Conservation (phyloP, 1,140 invertebrate species). For the Leptinotarsa defecta region DNA sequence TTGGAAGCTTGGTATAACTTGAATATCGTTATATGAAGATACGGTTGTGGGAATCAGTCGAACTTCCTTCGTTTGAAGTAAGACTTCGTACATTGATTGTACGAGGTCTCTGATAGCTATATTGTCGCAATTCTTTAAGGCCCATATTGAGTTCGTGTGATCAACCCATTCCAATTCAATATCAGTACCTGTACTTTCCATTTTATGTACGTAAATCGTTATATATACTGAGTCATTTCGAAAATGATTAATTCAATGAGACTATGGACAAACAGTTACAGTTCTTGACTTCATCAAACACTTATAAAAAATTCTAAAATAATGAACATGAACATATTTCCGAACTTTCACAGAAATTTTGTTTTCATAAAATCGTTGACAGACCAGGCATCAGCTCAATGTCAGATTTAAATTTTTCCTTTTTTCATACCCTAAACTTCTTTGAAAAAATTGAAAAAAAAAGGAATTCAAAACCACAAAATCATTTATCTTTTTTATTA, state of each 20-base stretch:
- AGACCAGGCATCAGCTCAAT: background rate
- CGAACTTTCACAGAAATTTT: constrained; percentile 3
- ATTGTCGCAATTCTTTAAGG: constrained; percentile 63
- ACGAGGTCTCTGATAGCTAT: constrained; percentile 62
- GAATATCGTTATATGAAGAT: constrained; percentile 51
- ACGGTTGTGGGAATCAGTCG: constrained; percentile 47
- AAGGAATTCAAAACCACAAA: too few relatives aligned
- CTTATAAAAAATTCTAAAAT: constrained; percentile 2
- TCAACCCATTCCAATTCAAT: constrained; percentile 61
- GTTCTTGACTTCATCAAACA: background rate
- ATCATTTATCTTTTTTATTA: too few relatives aligned
- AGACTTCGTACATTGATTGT: constrained; percentile 61
- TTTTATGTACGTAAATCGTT: constrained; percentile 17
- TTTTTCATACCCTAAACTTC: too few relatives aligned
- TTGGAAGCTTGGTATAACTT: constrained; percentile 58
- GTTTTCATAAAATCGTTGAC: background rate
- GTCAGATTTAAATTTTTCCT: too few relatives aligned
- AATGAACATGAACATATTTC: background rate
- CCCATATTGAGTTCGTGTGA: constrained; percentile 64
- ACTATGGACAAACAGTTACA: too few relatives aligned
- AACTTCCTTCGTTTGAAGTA: constrained; percentile 63
- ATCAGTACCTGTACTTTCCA: constrained; percentile 44
- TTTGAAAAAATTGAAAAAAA: too few relatives aligned
- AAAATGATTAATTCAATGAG: background rate
- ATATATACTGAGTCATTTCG: background rate